Evolutionary conservation across 2,888 invertebrate genomes (phyloP), one percentile per base, ranked within the genome.

Genomic region (Tetheella fluctuosa): DNA sequence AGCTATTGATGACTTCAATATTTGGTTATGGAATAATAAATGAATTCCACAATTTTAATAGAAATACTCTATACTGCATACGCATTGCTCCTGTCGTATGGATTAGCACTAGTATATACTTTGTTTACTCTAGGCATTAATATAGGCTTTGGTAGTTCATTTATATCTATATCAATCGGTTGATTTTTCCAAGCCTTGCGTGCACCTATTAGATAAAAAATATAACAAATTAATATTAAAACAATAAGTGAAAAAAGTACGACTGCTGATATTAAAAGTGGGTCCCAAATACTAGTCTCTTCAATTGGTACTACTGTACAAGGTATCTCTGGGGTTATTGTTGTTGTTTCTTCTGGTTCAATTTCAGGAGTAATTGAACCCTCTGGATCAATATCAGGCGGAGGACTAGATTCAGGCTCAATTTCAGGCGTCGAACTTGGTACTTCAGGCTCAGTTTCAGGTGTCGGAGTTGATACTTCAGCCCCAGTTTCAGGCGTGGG

Each of bases 121-220:
- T 68, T 75, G 23, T 66, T 74, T 1, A 79, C 74, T 61, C 82
- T 74, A 1, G 83, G 83, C 25, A 83, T 72, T n/a, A 62, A 74
- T 6, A 77, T 64, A 2, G 79, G 62, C 42, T 66, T 70, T 5
- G 80, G 75, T 30, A 74, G 64, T 30, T 70, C 65, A 30, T 81
- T 71, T 5, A 70, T 61, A 59, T 81, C 77, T 3, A 70, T 52
- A 28, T 69, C 68, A 15, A 70, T 59, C 20, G 23, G 28, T 13
- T 58, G 59, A 17, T 58, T 55, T 48, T 39, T 52, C 25, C 23
- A 53, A 3, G 64, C 61, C 52, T 62, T 70, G 34, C 68, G 60
- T 55, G 57, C 64, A 10, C 77, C 76, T 52, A 70, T 64, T 59
- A 62, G 70, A 52, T 74, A 76, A 59, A 66, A 71, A 3, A 68